Percentiles rank a stretch among this genome's conserved stretches.
phyloP scores from a whole-genome alignment of 2,888 invertebrate genomes.

The Aelia acuminata region DNA sequence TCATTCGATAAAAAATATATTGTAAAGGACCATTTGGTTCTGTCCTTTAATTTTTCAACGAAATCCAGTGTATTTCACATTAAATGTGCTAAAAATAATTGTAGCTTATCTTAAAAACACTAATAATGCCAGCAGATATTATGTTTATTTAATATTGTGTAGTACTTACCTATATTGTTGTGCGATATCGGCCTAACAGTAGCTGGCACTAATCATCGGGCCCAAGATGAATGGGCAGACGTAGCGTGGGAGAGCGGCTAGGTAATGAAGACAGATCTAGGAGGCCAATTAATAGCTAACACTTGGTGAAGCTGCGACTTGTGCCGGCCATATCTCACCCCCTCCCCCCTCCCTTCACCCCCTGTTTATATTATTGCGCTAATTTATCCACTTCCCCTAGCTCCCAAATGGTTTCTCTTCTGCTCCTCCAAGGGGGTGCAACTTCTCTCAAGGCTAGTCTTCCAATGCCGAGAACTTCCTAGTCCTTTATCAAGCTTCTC shows the following conservation, averaged over 20 bases:
- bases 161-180: too few relatives aligned
- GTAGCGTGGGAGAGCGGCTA: not conserved
- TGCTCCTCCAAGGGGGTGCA: not conserved
- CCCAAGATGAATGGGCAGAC: not conserved
- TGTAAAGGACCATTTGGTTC: too few relatives aligned
- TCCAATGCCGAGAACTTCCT: not conserved
- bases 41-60: too few relatives aligned
- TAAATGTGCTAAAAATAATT: too few relatives aligned
- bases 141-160: too few relatives aligned
- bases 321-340: not conserved
- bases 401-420: not conserved
- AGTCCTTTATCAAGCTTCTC: not conserved
- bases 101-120: too few relatives aligned
- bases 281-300: slow-evolving; percentile 19
- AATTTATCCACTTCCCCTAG: not conserved
- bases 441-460: not conserved
- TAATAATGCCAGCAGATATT: too few relatives aligned
- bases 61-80: too few relatives aligned
- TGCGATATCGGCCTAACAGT: too few relatives aligned
- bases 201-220: not conserved
- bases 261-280: slow-evolving; percentile 19
- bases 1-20: too few relatives aligned
- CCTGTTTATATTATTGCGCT: slow-evolving; percentile 9
- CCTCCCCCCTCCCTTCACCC: too few relatives aligned
- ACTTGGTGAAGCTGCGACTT: slow-evolving; percentile 11